These are phyloP conservation scores for Agriopis aurantiaria DNA, from an alignment of 2,888 invertebrate genomes.

Conservation along the genomic window DNA sequence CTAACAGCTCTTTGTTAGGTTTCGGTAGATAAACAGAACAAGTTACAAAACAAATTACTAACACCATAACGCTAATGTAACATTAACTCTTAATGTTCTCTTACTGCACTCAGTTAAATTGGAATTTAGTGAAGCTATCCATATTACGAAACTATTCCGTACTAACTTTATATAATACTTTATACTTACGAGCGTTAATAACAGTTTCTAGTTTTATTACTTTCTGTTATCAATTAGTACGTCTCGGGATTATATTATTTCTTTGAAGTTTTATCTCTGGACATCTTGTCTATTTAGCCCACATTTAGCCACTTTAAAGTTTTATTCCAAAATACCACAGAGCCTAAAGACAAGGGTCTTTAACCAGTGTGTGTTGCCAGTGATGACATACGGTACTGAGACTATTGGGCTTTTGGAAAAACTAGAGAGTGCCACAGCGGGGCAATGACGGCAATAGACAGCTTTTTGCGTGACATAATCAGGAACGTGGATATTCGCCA, in stretches of 20 bases:
- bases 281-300: no score
- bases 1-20: slow-evolving; percentile 13
- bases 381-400: no score
- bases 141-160: slow-evolving; percentile 22
- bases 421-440: no score
- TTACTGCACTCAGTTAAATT: slow-evolving; percentile 35
- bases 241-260: not conserved
- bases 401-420: no score
- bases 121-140: slow-evolving; percentile 37
- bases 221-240: not conserved
- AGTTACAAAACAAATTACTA: slow-evolving; percentile 37
- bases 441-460: no score
- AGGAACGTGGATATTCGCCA: no score
- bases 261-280: no score
- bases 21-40: slow-evolving; percentile 17
- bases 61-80: slow-evolving; percentile 29
- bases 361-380: no score
- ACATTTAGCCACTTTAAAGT: no score
- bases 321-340: no score
- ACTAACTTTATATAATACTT: slow-evolving; percentile 9
- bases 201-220: slow-evolving; percentile 1
- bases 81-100: slow-evolving; percentile 27
- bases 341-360: no score
- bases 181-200: slow-evolving; percentile 2
- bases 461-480: no score